Evolutionary conservation across 2,797 vertebrate genomes (phyloP), one percentile per base, ranked within the genome.

Genomic region (Sylvia borin): DNA sequence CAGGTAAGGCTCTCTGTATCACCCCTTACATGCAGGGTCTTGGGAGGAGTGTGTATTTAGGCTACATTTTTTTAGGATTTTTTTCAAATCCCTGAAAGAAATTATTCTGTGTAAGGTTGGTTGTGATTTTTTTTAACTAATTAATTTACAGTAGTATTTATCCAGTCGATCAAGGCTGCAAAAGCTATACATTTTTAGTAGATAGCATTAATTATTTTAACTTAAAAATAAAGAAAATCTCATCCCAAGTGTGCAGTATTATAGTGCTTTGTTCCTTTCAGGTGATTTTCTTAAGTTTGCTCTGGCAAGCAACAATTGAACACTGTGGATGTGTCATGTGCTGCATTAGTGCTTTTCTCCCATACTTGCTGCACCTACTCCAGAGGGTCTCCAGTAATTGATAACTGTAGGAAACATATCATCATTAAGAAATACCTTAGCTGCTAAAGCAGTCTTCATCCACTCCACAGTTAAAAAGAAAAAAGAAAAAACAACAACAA

Each of bases 1-100:
- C 99, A 98, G 99, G 99, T 99, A 98, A 98, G 98, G 80, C 27
- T 77, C 58, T 81, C 79, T 53, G 34, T 55, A 36, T 48, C 38
- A 50, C 21, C 15, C 71, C 55, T 58, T 10, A 38, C 22, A 9
- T 57, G 16, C 24, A 27, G 14, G 22, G 7, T 45, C 24, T 71
- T 79, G 26, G 60, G 61, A 61, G 25, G 10, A 74, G 7, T 17
- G 10, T 54, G 38, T 50, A 22, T 53, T 79, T n/a, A 43, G 25
- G 42, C 13, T 26, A 5, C 20, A 19, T 15, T 11, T 55, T 55
- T 62, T 75, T 51, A 10, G 31, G 15, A 6, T 50, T 50, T 83
- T 84, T 90, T 72, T 31, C 31, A 61, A 68, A 61, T 36, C 25
- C 10, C n/a, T 57, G 4, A 12, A 73, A 94, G 9, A 75, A 88